These are phyloP conservation scores for Limnephilus rhombicus DNA, from an alignment of 2,888 invertebrate species.

Conservation along the genomic window DNA sequence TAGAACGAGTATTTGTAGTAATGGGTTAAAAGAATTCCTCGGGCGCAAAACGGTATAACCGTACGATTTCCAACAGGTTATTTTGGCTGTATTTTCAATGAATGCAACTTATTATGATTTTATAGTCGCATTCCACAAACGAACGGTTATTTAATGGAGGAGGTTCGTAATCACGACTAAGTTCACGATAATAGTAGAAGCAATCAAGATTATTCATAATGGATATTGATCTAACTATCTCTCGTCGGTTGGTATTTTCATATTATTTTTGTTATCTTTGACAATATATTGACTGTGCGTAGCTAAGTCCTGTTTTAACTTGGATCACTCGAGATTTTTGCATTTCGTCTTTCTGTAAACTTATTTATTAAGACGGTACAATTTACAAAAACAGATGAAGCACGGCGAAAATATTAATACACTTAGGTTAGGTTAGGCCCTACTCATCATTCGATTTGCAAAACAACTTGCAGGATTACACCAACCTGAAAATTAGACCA, in stretches of 20 bases:
- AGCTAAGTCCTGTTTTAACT: no score
- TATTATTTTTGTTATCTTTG: background rate
- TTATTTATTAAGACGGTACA: no score
- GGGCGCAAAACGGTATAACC: background rate
- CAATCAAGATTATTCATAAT: background rate
- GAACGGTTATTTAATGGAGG: background rate
- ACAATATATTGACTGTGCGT: no score
- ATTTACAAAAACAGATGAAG: no score
- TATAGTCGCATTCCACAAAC: background rate
- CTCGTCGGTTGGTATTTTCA: background rate
- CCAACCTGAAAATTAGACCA: no score
- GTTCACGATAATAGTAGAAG: background rate
- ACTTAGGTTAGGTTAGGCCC: no score
- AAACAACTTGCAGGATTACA: no score
- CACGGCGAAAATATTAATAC: no score
- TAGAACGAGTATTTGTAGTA: background rate
- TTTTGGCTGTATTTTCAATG: background rate
- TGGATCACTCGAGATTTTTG: no score
- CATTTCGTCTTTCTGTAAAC: no score
- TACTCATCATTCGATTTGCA: no score
- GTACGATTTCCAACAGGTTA: background rate
- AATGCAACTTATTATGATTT: background rate
- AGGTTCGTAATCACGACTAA: background rate
- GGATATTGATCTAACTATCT: background rate
- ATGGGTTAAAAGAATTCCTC: background rate